Evolutionary conservation across 2,888 invertebrate genomes (phyloP).

Genomic region (Nomada flava): DNA sequence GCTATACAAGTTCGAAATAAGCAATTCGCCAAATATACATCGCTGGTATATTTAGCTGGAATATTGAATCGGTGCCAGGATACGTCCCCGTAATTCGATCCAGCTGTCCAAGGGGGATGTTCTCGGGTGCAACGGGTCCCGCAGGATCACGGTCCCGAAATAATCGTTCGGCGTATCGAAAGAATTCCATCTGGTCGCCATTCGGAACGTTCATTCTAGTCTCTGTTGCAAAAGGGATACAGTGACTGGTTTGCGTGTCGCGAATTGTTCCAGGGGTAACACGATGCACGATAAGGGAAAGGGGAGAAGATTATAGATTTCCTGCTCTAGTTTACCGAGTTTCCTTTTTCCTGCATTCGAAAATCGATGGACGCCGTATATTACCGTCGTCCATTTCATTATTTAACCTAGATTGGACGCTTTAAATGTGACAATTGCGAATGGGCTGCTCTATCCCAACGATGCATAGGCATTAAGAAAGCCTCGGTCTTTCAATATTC

Average conservation of each 20-base stretch:
- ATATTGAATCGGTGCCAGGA: constrained; percentile 74
- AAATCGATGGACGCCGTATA: not conserved
- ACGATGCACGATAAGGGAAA: constrained; percentile 43
- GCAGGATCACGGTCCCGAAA: constrained; percentile 56
- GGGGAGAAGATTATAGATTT: constrained; percentile 54
- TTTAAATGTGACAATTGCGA: too few relatives aligned
- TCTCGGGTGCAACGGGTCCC: constrained; percentile 48
- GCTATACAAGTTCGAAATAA: constrained; percentile 54
- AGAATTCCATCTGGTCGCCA: constrained; percentile 43
- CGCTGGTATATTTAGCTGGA: constrained; percentile 72
- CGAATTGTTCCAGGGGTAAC: constrained; percentile 43
- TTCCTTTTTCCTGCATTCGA: constrained; percentile 21
- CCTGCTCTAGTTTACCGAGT: constrained; percentile 42
- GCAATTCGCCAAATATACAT: constrained; percentile 65
- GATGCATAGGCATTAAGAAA: too few relatives aligned
- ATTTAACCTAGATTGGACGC: not conserved
- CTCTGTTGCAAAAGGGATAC: not conserved
- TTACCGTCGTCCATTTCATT: not conserved
- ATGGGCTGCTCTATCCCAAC: too few relatives aligned
- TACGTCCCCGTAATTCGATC: constrained; percentile 76
- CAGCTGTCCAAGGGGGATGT: constrained; percentile 57
- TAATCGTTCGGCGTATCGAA: constrained; percentile 47
- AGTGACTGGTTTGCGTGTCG: constrained; percentile 40
- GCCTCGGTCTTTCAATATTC: too few relatives aligned
- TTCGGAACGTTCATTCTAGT: constrained; percentile 17